Base-by-base conservation (phyloP, 1,140 invertebrate species). In the Panagrolaimus sp. region DNA sequence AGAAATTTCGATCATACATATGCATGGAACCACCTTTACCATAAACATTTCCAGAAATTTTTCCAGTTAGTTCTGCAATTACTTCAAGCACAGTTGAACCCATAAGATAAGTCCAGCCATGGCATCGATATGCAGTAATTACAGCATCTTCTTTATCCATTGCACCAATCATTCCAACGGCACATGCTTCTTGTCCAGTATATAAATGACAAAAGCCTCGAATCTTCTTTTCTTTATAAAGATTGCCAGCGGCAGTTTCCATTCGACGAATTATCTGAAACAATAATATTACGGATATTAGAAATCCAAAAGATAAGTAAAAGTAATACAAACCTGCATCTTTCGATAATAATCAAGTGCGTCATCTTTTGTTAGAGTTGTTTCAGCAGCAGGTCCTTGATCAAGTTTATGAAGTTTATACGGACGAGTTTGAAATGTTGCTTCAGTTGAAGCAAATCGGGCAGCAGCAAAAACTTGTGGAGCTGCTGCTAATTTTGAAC, bases 181-280 rank as follows among this genome's bases (percentile, higher is more conserved):
- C 87, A 74, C 86, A 85, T 8, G 88, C 88, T 88, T 96, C 93
- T 88, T 93, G 91, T 80, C 94, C 94, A 66, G 92, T 93, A 83
- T 96, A 97, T 38, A 97, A 87, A 85, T 98, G 95, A 83, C 94
- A 97, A 85, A 97, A 98, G 43, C 95, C 94, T 77, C 94, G 85
- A 73, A 97, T 90, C 76, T 90, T 89, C 86, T 96, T 96, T 83
- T 94, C 91, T 84, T 95, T 96, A 81, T 97, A 97, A 21, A 97
- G 85, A 85, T 93, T 93, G 43, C 91, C 91, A 63, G 92, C 89
- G 7, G 90, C 89, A 12, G 91, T 92, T 88, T 97, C 95, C 85
- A 98, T 88, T 71, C 94, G 87, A 14, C 95, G 87, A 75, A 97
- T 89, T 0, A 75, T 63, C 66, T 73, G 48, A 26, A 73, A 68